These are phyloP conservation scores for Lynx canadensis DNA, from an alignment of 2,113 vertebrate species.

Conservation along the genomic window DNA sequence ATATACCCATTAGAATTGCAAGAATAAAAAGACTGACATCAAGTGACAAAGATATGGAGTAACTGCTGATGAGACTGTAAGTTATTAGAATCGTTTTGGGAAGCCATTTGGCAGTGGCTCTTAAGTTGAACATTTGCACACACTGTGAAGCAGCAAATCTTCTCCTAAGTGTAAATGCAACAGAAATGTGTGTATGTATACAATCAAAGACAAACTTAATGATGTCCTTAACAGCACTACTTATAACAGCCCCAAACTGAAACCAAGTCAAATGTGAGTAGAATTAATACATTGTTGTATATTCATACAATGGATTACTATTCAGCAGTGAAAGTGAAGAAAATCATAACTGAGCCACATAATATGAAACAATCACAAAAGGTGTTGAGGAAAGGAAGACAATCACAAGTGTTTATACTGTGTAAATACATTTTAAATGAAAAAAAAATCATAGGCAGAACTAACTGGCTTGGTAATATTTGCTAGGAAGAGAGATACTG, in stretches of 20 bases:
- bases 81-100: neutral
- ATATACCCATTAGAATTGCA: neutral
- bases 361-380: neutral
- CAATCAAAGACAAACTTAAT: neutral
- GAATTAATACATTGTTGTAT: neutral
- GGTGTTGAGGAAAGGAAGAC: neutral
- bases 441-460: neutral
- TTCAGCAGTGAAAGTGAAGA: neutral
- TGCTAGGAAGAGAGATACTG: neutral
- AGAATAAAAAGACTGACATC: conserved; percentile 1
- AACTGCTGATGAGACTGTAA: neutral
- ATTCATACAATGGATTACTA: neutral
- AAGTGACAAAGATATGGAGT: neutral
- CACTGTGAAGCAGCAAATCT: neutral
- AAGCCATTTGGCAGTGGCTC: neutral
- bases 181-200: neutral
- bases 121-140: neutral
- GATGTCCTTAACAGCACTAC: neutral
- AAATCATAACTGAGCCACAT: neutral
- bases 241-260: neutral
- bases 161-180: neutral
- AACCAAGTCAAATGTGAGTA: neutral
- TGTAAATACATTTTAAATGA: neutral
- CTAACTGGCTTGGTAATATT: neutral
- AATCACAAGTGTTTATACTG: neutral